Base-by-base conservation (phyloP, 2,113 vertebrate species). In the Zeus faber region DNA sequence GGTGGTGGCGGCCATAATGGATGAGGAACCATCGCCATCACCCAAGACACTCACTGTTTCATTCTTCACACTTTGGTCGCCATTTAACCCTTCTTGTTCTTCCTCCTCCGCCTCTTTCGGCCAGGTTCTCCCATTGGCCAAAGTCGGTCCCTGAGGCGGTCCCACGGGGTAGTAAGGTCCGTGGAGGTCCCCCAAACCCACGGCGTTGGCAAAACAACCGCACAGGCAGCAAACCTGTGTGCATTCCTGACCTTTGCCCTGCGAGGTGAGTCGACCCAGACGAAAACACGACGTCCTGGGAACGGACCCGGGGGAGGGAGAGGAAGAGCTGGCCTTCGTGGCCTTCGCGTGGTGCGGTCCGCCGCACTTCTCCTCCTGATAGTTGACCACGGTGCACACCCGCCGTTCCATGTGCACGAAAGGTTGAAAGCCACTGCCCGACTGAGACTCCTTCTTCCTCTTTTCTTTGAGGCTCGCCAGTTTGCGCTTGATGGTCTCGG, bases 101-200 rank as follows among this genome's bases (percentile, higher is more conserved):
- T 29, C 27, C 27, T 5, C 9, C 27, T 29, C 27, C 27, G 27
- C 27, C 27, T 9, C 27, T 4, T 29, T 29, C 9, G 27, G 27
- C 4, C 4, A 29, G 27, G 27, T 29, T 4, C 29, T 8, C 1
- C 29, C 29, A 10, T 10, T 14, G 3, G 33, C 33, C 13, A 2
- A 8, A 54, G 52, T 16, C 3, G 25, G 44, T 11, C 13, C 13
- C 13, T 22, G 56, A 24, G 3, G 17, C 18, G 41, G 21, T 3
- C 18, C 4, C 4, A 6, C 4, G 23, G 75, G 76, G 25, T 33
- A 24, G 65, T 91, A 91, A 0, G 90, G 90, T 1, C 90, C 90
- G n/a, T 91, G 88, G 4, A 91, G 79, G 75, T 91, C 90, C 20
- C 90, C 90, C 1, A 91, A 72, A 22, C 85, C 81, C 62, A 54